phyloP scores from a whole-genome alignment of 2,888 invertebrate genomes.

The Schizotus pectinicornis region DNA sequence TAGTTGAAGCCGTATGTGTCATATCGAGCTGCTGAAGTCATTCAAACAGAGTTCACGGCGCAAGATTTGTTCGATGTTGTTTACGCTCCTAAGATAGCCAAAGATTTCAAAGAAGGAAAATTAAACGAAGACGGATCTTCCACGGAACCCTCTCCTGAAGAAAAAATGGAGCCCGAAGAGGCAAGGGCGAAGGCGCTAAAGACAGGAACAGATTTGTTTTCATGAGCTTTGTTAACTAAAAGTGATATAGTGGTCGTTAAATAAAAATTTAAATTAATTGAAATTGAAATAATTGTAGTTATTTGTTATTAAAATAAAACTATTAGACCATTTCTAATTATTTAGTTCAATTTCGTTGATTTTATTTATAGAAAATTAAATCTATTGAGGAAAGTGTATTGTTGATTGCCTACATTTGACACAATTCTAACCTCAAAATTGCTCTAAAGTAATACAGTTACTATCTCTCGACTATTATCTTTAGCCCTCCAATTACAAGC shows the following conservation, averaged over 20 bases:
- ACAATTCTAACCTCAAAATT: neutral
- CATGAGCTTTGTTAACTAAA: neutral
- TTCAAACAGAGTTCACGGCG: constrained; percentile 83
- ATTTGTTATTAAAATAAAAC: neutral
- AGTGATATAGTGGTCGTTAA: no score
- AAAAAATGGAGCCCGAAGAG: constrained; percentile 73
- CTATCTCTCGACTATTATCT: no score
- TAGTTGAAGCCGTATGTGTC: constrained; percentile 95
- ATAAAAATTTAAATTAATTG: no score
- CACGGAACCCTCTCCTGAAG: constrained; percentile 73
- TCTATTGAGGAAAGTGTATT: constrained; percentile 1
- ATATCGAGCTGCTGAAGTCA: constrained; percentile 77
- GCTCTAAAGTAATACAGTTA: no score
- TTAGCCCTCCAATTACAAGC: no score
- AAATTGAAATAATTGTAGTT: neutral
- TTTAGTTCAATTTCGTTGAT: no score
- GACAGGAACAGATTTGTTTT: constrained; percentile 85
- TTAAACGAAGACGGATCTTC: constrained; percentile 73
- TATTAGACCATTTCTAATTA: neutral
- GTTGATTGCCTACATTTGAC: constrained; percentile 4
- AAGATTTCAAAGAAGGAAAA: constrained; percentile 75
- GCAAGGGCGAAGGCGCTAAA: constrained; percentile 72
- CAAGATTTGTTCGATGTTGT: constrained; percentile 81
- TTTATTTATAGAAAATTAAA: neutral
- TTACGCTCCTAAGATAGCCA: constrained; percentile 78